Evolutionary conservation across 2,888 invertebrate species (phyloP).

Genomic region (Epinotia nisella): DNA sequence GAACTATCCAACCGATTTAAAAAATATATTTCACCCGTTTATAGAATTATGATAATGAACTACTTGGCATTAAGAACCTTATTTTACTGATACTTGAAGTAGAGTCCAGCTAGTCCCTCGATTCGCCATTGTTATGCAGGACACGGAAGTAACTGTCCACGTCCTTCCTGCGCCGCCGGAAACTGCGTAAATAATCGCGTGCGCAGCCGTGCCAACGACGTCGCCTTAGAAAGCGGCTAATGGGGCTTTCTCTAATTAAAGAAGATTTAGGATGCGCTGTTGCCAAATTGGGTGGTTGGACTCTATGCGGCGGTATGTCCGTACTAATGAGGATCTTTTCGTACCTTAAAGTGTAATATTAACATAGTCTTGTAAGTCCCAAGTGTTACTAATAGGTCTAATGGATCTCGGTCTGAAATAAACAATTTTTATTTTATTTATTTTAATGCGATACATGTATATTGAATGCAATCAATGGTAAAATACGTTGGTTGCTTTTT

Average conservation of each 20-base stretch:
- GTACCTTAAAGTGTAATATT: too few relatives aligned
- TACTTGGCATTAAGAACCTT: too few relatives aligned
- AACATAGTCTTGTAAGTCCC: too few relatives aligned
- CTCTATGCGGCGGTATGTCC: background rate
- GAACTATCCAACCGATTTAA: too few relatives aligned
- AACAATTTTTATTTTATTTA: too few relatives aligned
- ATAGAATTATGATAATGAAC: too few relatives aligned
- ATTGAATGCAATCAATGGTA: too few relatives aligned
- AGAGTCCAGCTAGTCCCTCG: conserved; percentile 4
- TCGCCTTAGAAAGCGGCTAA: conserved; percentile 35
- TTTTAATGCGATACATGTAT: too few relatives aligned
- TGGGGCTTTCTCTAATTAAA: conserved; percentile 41
- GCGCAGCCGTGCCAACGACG: conserved; percentile 37
- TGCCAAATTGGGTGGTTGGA: background rate
- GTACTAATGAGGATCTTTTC: background rate
- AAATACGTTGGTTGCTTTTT: too few relatives aligned
- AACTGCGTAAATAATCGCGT: conserved; percentile 56
- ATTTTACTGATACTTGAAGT: background rate
- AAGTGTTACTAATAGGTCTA: too few relatives aligned
- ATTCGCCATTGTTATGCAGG: conserved; percentile 64
- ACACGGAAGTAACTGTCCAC: conserved; percentile 69
- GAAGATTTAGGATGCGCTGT: conserved; percentile 13
- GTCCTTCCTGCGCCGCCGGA: conserved; percentile 64
- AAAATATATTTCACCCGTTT: too few relatives aligned
- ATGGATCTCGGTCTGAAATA: too few relatives aligned